Percentiles rank a stretch among this genome's conserved stretches.
These are phyloP conservation scores for Dione vanillae DNA, from an alignment of 2,888 invertebrate species.

Conservation along the genomic window DNA sequence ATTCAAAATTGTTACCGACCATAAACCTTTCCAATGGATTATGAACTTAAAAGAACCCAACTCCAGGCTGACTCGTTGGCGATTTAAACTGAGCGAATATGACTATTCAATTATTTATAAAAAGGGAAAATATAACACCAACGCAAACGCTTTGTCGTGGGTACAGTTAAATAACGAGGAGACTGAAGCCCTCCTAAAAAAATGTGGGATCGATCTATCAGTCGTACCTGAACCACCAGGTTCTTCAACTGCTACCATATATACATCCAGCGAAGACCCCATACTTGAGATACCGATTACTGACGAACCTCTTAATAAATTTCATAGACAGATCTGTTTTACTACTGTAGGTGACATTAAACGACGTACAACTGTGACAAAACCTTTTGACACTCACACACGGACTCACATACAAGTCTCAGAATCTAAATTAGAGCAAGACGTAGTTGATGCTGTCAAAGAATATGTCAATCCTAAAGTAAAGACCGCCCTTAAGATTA, in stretches of 20 bases:
- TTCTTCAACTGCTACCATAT: conserved; percentile 26
- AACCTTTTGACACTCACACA: conserved; percentile 43
- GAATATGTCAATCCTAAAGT: background rate
- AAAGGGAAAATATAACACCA: background rate
- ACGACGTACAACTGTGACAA: conserved; percentile 28
- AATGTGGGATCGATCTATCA: too few species aligned
- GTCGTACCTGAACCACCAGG: background rate
- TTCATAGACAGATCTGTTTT: conserved; percentile 30
- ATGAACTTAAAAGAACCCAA: conserved; percentile 13
- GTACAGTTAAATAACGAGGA: background rate
- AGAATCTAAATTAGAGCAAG: background rate
- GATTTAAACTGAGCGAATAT: background rate
- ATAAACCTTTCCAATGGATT: conserved; percentile 10
- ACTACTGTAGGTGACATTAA: conserved; percentile 37
- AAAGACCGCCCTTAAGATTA: background rate
- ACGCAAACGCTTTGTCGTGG: background rate
- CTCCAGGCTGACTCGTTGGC: conserved; percentile 7
- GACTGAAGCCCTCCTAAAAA: too few species aligned
- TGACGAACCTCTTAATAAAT: conserved; percentile 38
- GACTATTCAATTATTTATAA: background rate
- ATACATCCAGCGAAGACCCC: conserved; percentile 23
- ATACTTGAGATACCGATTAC: conserved; percentile 34
- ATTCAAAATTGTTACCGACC: conserved; percentile 12
- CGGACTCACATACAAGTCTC: conserved; percentile 19
- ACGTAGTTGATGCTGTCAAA: background rate